phyloP scores from a whole-genome alignment of 2,113 vertebrate genomes.

The Dermatemys mawii region DNA sequence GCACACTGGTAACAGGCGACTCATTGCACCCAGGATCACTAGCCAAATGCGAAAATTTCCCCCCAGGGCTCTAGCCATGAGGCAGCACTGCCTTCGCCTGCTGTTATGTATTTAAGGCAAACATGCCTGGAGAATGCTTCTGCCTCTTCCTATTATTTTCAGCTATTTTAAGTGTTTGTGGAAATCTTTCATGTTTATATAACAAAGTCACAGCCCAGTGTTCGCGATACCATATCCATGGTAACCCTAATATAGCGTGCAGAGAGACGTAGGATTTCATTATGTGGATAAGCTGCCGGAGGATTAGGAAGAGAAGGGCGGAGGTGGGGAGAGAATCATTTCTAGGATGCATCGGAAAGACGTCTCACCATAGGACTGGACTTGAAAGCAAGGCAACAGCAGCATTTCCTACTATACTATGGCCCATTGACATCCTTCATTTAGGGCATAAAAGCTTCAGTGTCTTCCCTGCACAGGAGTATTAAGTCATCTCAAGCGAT shows the following conservation, averaged over 20 bases:
- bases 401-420: neutral
- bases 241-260: conserved; percentile 76
- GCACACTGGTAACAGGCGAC: neutral
- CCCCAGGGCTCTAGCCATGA: neutral
- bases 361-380: neutral
- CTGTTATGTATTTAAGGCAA: neutral
- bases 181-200: conserved; percentile 75
- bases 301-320: neutral
- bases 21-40: neutral
- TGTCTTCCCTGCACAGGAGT: neutral
- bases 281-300: conserved; percentile 53
- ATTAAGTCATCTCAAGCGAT: accelerated
- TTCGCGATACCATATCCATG: conserved; percentile 73
- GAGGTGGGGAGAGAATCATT: conserved; percentile 3
- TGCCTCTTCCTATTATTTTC: conserved; percentile 56
- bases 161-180: conserved; percentile 64
- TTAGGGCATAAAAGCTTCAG: neutral
- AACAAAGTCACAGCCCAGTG: conserved; percentile 73
- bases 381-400: neutral
- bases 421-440: neutral
- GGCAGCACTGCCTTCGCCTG: neutral
- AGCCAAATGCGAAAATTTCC: neutral
- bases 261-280: conserved; percentile 59
- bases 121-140: neutral
- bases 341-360: conserved; percentile 11